Evolutionary conservation across 2,888 invertebrate genomes (phyloP), one percentile per base, ranked within the genome.

Genomic region (Apomyelois bistriatella): DNA sequence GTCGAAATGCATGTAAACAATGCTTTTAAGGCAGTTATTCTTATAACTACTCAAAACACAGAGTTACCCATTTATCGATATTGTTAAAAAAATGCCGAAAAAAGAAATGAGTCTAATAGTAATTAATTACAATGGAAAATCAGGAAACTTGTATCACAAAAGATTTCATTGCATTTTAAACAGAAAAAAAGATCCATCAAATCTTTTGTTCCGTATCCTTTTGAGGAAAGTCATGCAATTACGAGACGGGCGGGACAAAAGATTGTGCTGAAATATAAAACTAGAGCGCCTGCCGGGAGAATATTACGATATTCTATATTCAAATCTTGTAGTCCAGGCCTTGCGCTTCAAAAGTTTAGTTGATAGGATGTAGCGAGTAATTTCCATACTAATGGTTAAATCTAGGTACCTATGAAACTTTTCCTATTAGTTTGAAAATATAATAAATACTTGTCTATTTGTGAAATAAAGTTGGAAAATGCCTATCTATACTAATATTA

Each of bases 251-350:
- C 59, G 65, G 65, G 64, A 69, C 66, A 68, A 63, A 60, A 62
- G 65, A 22, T 61, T 61, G 67, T 60, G 67, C 64, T 58, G 65
- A 61, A 65, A 77, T 75, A 74, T 74, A 72, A 74, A 74, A 68
- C 61, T 57, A 56, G 48, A 61, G 53, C 51, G 56, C 56, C 60
- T 56, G 56, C 53, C 52, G 53, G 57, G 59, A 55, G 60, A 69
- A 70, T 70, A 72, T 69, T 68, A 60, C 65, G 65, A 68, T 70
- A 70, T 76, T 76, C 66, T 66, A 67, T 71, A 74, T 76, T 75
- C 69, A 69, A 73, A 74, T 69, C 61, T 66, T 61, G 53, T 57
- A 53, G 54, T 13, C 53, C 28, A 41, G 49, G 53, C 52, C 43
- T 40, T 17, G 37, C 12, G 17, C 36, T 9, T 22, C n/a, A 13